Conservation (phyloP, 1,140 invertebrate species). For the Probaryconus sp. region DNA sequence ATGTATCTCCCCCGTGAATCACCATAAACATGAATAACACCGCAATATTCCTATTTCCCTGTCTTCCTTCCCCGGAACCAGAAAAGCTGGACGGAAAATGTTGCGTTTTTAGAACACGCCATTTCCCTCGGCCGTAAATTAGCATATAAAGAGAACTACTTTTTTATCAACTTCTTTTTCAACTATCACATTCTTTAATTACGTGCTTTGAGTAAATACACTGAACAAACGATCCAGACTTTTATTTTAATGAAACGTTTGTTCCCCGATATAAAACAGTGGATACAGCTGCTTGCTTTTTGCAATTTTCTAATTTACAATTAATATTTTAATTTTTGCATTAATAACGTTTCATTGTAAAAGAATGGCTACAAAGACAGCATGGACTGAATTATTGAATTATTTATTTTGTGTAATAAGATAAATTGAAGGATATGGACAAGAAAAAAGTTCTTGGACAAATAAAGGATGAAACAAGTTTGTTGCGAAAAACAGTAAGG, state of each 20-base stretch:
- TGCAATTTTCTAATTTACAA: too few species aligned
- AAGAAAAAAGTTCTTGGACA: neutral
- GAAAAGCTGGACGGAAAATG: slow-evolving; percentile 27
- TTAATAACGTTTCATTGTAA: too few species aligned
- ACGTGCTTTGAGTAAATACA: slow-evolving; percentile 16
- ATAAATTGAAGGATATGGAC: too few species aligned
- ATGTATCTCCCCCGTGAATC: slow-evolving; percentile 44
- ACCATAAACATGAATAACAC: slow-evolving; percentile 55
- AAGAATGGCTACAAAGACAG: too few species aligned
- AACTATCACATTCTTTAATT: slow-evolving; percentile 40
- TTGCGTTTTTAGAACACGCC: slow-evolving; percentile 33
- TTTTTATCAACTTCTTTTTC: slow-evolving; percentile 35
- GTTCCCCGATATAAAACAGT: too few species aligned
- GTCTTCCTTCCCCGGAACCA: slow-evolving; percentile 24
- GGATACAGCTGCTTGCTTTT: too few species aligned
- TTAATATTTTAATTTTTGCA: too few species aligned
- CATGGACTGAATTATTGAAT: too few species aligned
- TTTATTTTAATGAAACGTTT: neutral
- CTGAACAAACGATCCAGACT: neutral
- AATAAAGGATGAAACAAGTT: slow-evolving; percentile 25
- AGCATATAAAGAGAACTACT: slow-evolving; percentile 40
- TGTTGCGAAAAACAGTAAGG: slow-evolving; percentile 15
- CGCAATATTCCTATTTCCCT: slow-evolving; percentile 20
- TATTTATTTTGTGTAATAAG: too few species aligned
- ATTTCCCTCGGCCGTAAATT: slow-evolving; percentile 48